Evolutionary conservation across 2,797 vertebrate species (phyloP), one percentile per base, ranked within the genome.

Genomic region (Remorina albescens): DNA sequence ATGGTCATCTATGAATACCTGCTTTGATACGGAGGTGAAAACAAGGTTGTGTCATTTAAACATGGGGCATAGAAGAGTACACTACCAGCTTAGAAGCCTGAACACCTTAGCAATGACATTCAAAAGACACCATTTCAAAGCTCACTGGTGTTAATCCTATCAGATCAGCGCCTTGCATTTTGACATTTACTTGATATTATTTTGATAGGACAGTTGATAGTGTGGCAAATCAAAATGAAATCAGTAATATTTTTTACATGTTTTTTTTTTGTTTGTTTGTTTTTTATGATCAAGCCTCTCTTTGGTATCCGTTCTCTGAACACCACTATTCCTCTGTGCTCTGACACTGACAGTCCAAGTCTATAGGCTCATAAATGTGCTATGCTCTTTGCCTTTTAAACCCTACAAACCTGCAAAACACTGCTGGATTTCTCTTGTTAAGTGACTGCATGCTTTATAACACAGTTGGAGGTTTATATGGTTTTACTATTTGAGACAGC

Each of bases 331-430:
- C 21, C 16, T 36, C 8, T 42, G 32, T 56, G 34, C 16, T 26
- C 30, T 26, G 5, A 28, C n/a, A 37, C 0, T 64, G 34, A 57
- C 25, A n/a, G 16, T 21, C 19, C 67, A 88, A 63, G 82, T 57
- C 50, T 32, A 71, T 65, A 59, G 66, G 83, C 19, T 47, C 66
- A 86, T 77, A 90, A 90, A 93, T 80, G 75, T 59, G 56, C 83
- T 61, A 49, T 2, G 13, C 64, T 80, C 71, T 74, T 86, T 25
- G 53, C 53, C 74, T 37, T 80, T 76, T 23, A 71, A 69, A 64
- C 56, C 53, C 15, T n/a, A 30, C 30, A 30, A 73, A 74, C 71
- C 85, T 30, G 85, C 34, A 89, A 80, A 92, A 82, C 69, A 54
- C 46, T 21, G 49, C 13, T 37, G 34, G 15, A 41, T 58, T 54